Evolutionary conservation across 2,888 invertebrate genomes (phyloP).

Genomic region (Oscheius sp.): DNA sequence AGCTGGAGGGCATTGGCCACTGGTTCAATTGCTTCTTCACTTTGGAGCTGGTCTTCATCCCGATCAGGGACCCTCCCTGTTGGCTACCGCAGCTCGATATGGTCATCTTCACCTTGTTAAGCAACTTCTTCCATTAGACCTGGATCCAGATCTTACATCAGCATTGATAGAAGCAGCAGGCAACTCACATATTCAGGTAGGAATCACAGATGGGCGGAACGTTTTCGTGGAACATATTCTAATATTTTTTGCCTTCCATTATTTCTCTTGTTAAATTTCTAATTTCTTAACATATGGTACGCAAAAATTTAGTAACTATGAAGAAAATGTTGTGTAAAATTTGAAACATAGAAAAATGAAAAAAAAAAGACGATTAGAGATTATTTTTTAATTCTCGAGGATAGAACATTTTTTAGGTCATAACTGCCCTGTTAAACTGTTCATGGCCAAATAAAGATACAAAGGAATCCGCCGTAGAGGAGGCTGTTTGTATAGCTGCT

Average conservation of each 20-base stretch:
- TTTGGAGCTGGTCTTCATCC: conserved; percentile 90
- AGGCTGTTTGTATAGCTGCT: conserved; percentile 76
- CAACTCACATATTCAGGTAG: conserved; percentile 74
- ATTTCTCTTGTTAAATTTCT: background rate
- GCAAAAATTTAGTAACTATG: no score
- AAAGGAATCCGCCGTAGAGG: conserved; percentile 19
- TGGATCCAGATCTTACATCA: conserved; percentile 4
- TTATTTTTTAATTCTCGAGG: no score
- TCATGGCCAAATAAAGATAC: background rate
- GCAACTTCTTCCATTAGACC: conserved; percentile 60
- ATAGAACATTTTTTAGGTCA: background rate
- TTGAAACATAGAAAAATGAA: no score
- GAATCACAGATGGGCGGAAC: no score
- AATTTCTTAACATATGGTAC: background rate
- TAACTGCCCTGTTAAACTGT: background rate
- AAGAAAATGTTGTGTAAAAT: no score
- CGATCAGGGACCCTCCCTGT: conserved; percentile 43
- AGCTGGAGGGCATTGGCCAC: conserved; percentile 87
- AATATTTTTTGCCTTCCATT: background rate
- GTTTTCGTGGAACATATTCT: no score
- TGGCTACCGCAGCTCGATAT: conserved; percentile 85
- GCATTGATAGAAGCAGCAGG: conserved; percentile 74
- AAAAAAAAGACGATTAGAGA: no score
- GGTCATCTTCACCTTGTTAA: conserved; percentile 83
- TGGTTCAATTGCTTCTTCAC: conserved; percentile 87